Evolutionary conservation across 2,113 vertebrate genomes (phyloP).

Genomic region (Cynoglossus semilaevis): DNA sequence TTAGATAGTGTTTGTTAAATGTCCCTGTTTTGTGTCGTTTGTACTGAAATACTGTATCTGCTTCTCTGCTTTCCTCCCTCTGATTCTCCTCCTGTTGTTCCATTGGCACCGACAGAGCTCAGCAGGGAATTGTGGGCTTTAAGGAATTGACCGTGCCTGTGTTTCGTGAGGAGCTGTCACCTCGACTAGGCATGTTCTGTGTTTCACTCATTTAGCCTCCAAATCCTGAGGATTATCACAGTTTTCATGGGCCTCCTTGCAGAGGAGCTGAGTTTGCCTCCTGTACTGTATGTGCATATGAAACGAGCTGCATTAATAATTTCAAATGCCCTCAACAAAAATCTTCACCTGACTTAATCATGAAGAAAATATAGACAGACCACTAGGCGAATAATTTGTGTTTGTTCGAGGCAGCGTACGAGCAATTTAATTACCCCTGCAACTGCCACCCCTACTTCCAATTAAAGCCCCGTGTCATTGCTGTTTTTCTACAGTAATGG

Average conservation of each 20-base stretch:
- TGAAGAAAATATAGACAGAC: background rate
- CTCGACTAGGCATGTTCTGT: conserved; percentile 33
- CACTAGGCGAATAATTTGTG: background rate
- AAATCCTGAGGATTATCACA: conserved; percentile 41
- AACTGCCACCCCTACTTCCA: background rate
- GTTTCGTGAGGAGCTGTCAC: conserved; percentile 31
- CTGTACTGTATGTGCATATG: background rate
- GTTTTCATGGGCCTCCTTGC: conserved; percentile 23
- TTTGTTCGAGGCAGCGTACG: background rate
- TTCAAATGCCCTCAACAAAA: conserved; percentile 15
- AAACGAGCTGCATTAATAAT: conserved; percentile 24
- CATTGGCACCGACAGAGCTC: conserved; percentile 28
- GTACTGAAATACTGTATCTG: conserved; percentile 10
- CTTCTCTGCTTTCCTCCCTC: conserved; percentile 3
- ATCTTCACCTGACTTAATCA: background rate
- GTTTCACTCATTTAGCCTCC: conserved; percentile 38
- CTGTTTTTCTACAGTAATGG: background rate
- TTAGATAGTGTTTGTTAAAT: no score
- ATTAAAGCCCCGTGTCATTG: conserved; percentile 11
- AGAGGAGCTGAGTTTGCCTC: conserved; percentile 24
- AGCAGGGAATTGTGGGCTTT: conserved; percentile 34
- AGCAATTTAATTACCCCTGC: background rate
- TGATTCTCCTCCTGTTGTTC: conserved; percentile 8
- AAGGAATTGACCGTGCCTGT: conserved; percentile 39
- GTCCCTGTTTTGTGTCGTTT: no score